Conservation (phyloP, 2,888 invertebrate genomes). For the Drosophila kokeensis region DNA sequence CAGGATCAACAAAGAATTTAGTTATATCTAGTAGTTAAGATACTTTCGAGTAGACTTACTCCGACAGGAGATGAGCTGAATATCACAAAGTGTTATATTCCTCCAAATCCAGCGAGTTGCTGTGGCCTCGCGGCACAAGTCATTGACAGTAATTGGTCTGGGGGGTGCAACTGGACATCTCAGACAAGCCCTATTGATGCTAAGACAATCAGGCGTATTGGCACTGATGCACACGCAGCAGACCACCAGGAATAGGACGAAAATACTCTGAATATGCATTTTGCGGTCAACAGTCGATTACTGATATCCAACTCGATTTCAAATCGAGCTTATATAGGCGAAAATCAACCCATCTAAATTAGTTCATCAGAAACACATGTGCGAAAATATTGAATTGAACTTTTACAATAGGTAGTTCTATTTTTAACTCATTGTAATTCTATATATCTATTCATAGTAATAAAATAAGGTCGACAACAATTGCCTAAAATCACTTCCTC, state of each 20-base stretch:
- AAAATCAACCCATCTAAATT: neutral
- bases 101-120: constrained; percentile 33
- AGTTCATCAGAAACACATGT: neutral
- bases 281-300: constrained; percentile 12
- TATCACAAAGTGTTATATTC: constrained; percentile 32
- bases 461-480: constrained; percentile 9
- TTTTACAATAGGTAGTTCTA: neutral
- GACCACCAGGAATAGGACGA: constrained; percentile 30
- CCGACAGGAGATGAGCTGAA: constrained; percentile 43
- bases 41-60: constrained; percentile 27
- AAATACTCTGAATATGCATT: constrained; percentile 35
- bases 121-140: constrained; percentile 17
- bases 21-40: no score
- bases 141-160: constrained; percentile 21
- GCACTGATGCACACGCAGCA: constrained; percentile 22
- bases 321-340: constrained; percentile 35
- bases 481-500: constrained; percentile 6
- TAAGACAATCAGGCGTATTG: constrained; percentile 23
- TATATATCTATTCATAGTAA: neutral
- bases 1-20: neutral
- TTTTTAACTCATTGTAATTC: constrained; percentile 1
- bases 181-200: constrained; percentile 28
- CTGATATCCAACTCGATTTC: constrained; percentile 8
- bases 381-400: neutral
- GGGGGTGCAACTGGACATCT: neutral